Evolutionary conservation across 2,797 vertebrate species (phyloP), one percentile per base, ranked within the genome.

Genomic region (Nannoperca australis): DNA sequence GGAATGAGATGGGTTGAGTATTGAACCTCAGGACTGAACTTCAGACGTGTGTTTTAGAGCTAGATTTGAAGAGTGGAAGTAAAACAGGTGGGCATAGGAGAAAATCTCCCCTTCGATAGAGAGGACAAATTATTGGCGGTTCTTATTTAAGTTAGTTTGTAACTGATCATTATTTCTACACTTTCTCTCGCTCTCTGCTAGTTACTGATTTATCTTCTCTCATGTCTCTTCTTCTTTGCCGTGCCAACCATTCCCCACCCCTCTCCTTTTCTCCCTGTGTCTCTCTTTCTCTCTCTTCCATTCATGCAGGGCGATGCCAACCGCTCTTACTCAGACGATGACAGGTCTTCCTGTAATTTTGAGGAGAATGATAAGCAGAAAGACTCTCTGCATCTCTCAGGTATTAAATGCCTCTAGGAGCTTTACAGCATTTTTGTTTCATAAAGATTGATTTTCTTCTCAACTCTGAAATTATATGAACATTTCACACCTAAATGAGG

Each of bases 301-400:
- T 34, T 49, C 53, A 51, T 58, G 56, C 92, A 99, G 98, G 98
- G 98, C 1, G 98, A 99, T 70, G 98, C 98, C 81, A 99, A 99
- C 86, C 96, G 97, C 38, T 99, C 98, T 0, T 98, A 96, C 89
- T 99, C 98, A 0, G 98, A 99, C 0, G 98, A 99, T 45, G 98
- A 99, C 86, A 96, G 96, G 85, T 99, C 97, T 76, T 98, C 97
- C 32, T 98, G 95, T 82, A 98, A 98, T 88, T 87, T 96, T 79
- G 98, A 99, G 18, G 98, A 99, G 49, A 94, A 91, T 45, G 98
- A 99, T 78, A 98, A 97, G 78, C 95, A 96, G 73, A 97, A 95
- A 84, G 97, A 98, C 53, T 82, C 92, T 18, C 95, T 96, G 74
- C 96, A 96, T 65, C 88, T 94, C 15, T 96, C 96, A 95, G 98